These are phyloP conservation scores for Picathartes gymnocephalus DNA, from an alignment of 2,113 vertebrate species.

Conservation along the genomic window DNA sequence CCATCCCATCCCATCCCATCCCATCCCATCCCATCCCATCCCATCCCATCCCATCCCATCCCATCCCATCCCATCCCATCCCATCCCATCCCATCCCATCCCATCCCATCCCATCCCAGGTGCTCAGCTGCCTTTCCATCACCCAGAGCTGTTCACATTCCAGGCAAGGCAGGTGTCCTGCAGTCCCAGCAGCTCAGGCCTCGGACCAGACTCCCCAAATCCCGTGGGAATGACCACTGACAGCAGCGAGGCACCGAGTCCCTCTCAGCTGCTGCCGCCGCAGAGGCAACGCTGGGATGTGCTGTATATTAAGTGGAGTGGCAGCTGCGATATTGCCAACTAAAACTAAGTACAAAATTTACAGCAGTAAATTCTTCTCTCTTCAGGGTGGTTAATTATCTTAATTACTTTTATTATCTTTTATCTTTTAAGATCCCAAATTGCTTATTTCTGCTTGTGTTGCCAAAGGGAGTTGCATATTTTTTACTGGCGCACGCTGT, in stretches of 20 bases:
- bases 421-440: conserved; percentile 83
- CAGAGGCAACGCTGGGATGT: not conserved
- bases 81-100: not conserved
- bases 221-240: not conserved
- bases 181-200: not conserved
- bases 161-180: rapidly evolving
- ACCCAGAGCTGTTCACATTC: not conserved
- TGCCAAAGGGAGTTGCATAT: conserved; percentile 78
- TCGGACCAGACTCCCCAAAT: not conserved
- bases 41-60: not conserved
- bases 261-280: not conserved
- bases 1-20: not conserved
- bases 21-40: not conserved
- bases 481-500: conserved; percentile 61
- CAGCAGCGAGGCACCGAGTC: not conserved
- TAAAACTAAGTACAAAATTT: conserved; percentile 77
- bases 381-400: conserved; percentile 86
- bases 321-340: conserved; percentile 75
- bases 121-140: not conserved
- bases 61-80: not conserved
- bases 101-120: rapidly evolving
- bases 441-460: conserved; percentile 80
- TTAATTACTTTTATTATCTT: conserved; percentile 88
- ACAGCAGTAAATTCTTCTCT: conserved; percentile 80
- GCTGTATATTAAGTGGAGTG: conserved; percentile 68